These are phyloP conservation scores for Daubentonia madagascariensis DNA, from an alignment of 2,113 vertebrate genomes.

Conservation along the genomic window DNA sequence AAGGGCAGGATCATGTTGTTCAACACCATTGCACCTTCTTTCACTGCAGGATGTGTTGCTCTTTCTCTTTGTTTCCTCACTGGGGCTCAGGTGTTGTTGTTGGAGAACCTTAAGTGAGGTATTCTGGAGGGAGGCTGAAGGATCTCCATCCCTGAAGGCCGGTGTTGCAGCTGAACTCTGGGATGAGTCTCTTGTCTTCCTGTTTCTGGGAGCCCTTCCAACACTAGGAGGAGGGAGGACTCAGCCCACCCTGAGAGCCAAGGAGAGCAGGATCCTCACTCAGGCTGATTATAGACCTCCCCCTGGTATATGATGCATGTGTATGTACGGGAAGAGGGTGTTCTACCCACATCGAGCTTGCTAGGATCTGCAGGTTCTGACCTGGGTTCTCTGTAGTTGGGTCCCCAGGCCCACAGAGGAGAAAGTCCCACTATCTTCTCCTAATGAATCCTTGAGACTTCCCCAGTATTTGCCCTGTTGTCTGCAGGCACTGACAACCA, in stretches of 20 bases:
- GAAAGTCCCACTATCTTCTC: not conserved
- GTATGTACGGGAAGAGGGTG: too few species aligned
- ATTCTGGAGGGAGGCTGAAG: not conserved
- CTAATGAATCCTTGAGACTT: not conserved
- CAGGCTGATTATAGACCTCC: not conserved
- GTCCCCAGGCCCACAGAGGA: not conserved
- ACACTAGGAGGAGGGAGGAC: not conserved
- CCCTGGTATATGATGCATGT: not conserved
- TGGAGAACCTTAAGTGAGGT: not conserved
- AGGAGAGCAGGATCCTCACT: not conserved
- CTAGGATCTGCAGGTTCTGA: not conserved
- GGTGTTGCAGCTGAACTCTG: not conserved
- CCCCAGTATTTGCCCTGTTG: not conserved
- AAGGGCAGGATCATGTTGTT: not conserved
- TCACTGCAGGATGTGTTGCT: not conserved
- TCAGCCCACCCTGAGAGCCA: not conserved
- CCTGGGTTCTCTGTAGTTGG: not conserved
- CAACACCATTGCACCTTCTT: not conserved
- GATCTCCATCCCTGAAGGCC: not conserved
- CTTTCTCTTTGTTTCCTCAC: not conserved
- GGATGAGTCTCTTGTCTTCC: not conserved
- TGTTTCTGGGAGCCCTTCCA: not conserved
- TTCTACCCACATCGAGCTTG: not conserved
- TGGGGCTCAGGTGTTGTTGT: not conserved
- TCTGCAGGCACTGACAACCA: not conserved